Base-by-base conservation (phyloP, 2,797 vertebrate genomes). In the Hybognathus amarus region DNA sequence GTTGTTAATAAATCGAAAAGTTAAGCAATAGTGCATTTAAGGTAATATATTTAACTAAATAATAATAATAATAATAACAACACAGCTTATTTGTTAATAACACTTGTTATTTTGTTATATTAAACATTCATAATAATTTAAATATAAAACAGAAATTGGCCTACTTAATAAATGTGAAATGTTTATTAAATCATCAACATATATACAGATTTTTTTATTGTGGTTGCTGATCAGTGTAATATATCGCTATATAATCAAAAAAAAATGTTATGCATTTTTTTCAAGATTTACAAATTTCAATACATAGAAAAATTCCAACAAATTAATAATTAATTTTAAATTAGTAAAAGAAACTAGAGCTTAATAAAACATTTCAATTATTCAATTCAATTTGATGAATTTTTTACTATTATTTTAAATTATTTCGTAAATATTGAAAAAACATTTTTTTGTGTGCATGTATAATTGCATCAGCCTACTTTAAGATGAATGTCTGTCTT, bases 401-500 rank as follows among this genome's bases (percentile, higher is more conserved):
- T 47, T 47, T n/a, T 5, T 1, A 15, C 45, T 47, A 15, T 45
- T 45, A 45, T 47, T 47, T 47, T 5, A 15, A 45, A 45, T 45
- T 33, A 33, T 33, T 33, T 13, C 1, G 13, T 45, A 45, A 15
- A 47, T 47, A 13, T 47, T 15, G 45, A 47, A 47, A 5, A 47
- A 47, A 15, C 0, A 0, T 0, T 45, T 42, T 45, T 45, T 15
- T 47, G 13, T 47, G 13, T n/a, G n/a, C n/a, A n/a, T n/a, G n/a
- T 47, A 47, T 63, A 30, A 67, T 79, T 79, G 63, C 45, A 54
- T 79, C 47, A 1, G 64, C 45, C 33, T 50, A 15, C 71, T 38
- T 76, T 76, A 11, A 38, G 54, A 61, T 82, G 36, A 42, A 59
- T 83, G 45, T 40, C 33, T 42, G 45, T 64, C 70, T 52, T 54